A percentile compares a stretch with the other conserved stretches of the same genome.
These are phyloP conservation scores for Lithophane leautieri DNA, from an alignment of 2,888 invertebrate species.

Conservation along the genomic window DNA sequence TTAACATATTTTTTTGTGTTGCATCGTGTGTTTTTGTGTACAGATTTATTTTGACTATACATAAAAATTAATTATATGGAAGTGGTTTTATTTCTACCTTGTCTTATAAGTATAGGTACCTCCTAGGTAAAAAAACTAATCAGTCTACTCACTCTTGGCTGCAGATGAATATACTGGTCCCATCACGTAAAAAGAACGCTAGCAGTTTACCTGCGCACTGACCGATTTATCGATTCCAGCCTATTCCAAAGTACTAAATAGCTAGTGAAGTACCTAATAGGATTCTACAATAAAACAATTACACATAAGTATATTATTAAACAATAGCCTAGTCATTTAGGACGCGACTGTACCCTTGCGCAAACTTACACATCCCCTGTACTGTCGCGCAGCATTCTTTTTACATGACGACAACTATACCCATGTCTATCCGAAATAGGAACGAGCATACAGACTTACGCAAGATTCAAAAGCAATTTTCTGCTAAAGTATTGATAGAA, in stretches of 20 bases:
- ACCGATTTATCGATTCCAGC: too few species aligned
- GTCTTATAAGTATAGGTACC: not conserved
- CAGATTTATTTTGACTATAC: constrained; percentile 64
- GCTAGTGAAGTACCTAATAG: too few species aligned
- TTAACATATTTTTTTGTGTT: constrained; percentile 50
- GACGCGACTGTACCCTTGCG: too few species aligned
- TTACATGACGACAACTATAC: too few species aligned
- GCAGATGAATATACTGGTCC: too few species aligned
- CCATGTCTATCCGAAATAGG: not conserved
- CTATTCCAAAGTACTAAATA: too few species aligned
- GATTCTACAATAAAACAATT: too few species aligned
- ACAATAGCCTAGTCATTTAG: too few species aligned
- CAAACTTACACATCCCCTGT: too few species aligned
- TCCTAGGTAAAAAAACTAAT: not conserved
- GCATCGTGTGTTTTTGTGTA: constrained; percentile 59
- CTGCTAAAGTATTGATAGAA: not conserved
- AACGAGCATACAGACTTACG: not conserved
- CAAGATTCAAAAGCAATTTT: not conserved
- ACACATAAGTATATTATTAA: not conserved
- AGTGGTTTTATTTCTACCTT: constrained; percentile 56
- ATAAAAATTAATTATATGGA: constrained; percentile 68
- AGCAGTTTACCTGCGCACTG: too few species aligned
- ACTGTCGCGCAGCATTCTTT: too few species aligned
- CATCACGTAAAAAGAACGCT: too few species aligned
- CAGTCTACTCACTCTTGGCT: not conserved